Evolutionary conservation across 2,113 vertebrate species (phyloP), one percentile per base, ranked within the genome.

Genomic region (Sylvilagus bachmani): DNA sequence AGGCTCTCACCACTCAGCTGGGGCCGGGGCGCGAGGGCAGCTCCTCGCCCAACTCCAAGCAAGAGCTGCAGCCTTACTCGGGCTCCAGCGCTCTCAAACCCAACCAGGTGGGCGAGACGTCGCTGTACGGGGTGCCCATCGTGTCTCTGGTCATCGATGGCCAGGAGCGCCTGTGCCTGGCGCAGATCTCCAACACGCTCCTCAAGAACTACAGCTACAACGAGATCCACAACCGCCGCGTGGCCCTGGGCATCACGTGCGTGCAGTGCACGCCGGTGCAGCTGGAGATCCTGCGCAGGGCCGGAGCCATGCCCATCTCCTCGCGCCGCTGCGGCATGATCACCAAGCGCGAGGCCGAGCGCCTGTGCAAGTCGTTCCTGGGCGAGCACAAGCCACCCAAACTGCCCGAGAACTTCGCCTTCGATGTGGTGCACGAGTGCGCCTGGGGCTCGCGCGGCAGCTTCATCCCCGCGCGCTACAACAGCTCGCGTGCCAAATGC

Each of bases 131-230:
- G 73, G 99, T 99, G 62, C 99, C 99, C 97, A 99, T 99, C 97
- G 99, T 99, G 51, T 99, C 98, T 12, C 98, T 99, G 98, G 99
- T 99, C 86, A 99, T 99, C 96, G 99, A 99, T 98, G 99, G 99
- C 2, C 99, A 99, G 98, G 99, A 99, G 97, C 98, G 99, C 73
- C 99, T 99, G 87, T 99, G 99, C 89, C 97, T 99, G 97, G 99
- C 99, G n/a, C 99, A 99, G 98, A 99, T 99, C 93, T 99, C 99
- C 49, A 99, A 99, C 98, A 99, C 99, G 0, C 98, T 99, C 75
- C 98, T 99, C 88, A 99, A 99, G 91, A 99, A 98, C 98, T 99
- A 99, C 98, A 99, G 99, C 98, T 99, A 99, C 98, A 99, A 99
- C 98, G 99, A 99, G 98, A 99, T 99, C 77, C 99, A 99, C 98